A percentile compares a stretch with the other conserved stretches of the same genome.
Evolutionary conservation across 2,113 vertebrate genomes (phyloP).

Genomic region (Motacilla alba): DNA sequence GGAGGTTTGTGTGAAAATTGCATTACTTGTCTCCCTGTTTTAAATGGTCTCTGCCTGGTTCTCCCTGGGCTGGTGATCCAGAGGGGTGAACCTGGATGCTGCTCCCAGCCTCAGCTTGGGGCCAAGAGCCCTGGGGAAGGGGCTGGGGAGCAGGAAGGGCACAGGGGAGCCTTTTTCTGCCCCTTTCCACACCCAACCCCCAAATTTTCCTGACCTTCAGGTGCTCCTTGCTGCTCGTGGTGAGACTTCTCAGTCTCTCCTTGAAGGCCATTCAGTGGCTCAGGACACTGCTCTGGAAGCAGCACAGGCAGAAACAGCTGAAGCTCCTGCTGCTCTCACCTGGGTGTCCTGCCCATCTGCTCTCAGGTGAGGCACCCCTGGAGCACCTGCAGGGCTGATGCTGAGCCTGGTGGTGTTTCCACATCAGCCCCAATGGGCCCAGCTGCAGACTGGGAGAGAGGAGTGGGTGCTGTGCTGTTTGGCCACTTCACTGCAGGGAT

Average conservation of each 20-base stretch:
- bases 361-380: not conserved
- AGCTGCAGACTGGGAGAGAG: not conserved
- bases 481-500: not conserved
- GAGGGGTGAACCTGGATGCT: not conserved
- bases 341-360: accelerated
- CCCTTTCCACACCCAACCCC: not conserved
- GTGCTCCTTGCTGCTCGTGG: accelerated
- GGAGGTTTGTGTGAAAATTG: not conserved
- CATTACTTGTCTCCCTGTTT: not conserved
- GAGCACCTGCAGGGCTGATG: not conserved
- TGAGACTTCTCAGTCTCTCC: not conserved
- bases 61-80: accelerated
- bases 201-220: accelerated
- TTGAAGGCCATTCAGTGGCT: not conserved
- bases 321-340: not conserved
- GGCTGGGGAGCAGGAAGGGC: not conserved
- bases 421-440: not conserved
- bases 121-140: not conserved
- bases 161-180: not conserved
- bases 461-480: accelerated
- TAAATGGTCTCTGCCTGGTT: not conserved
- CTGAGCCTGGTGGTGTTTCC: accelerated
- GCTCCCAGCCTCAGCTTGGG: not conserved
- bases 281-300: not conserved
- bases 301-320: no score